Conservation (phyloP, 2,797 vertebrate species). For the Sphenodon punctatus region DNA sequence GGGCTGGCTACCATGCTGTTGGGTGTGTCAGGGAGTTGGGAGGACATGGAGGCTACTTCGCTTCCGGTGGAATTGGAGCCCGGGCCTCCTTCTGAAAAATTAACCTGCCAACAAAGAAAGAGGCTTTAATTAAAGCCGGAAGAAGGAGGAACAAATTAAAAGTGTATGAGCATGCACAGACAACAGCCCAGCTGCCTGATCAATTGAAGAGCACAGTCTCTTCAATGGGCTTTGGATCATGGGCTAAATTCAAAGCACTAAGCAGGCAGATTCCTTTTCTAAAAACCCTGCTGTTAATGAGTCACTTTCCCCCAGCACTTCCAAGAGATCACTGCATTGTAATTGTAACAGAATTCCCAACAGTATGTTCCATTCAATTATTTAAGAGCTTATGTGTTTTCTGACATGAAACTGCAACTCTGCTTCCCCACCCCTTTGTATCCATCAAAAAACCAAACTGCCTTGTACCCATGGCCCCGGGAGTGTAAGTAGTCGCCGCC, state of each 20-base stretch:
- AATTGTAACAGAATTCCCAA: constrained; percentile 49
- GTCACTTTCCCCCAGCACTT: constrained; percentile 28
- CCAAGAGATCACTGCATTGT: constrained; percentile 16
- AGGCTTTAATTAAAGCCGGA: not conserved
- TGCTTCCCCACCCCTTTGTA: constrained; percentile 15
- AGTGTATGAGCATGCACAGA: not conserved
- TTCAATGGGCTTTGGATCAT: constrained; percentile 23
- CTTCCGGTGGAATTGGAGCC: constrained; percentile 98
- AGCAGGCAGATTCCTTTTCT: not conserved
- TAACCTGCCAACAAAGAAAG: constrained; percentile 81
- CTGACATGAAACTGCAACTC: constrained; percentile 38
- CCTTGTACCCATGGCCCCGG: too few relatives aligned
- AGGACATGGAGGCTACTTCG: constrained; percentile 98
- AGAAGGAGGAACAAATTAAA: constrained; percentile 18
- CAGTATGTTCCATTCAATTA: constrained; percentile 64
- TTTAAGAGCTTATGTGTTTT: constrained; percentile 57
- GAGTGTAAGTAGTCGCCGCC: too few relatives aligned
- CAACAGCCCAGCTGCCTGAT: too few relatives aligned
- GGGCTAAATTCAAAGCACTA: not conserved
- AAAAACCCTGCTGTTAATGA: constrained; percentile 9
- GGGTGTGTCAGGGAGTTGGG: constrained; percentile 97
- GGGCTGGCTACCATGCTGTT: constrained; percentile 99
- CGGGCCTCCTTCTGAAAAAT: constrained; percentile 96
- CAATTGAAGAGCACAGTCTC: too few relatives aligned
- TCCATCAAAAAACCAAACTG: constrained; percentile 35